phyloP scores from a whole-genome alignment of 2,888 invertebrate genomes.

The Achlya flavicornis region DNA sequence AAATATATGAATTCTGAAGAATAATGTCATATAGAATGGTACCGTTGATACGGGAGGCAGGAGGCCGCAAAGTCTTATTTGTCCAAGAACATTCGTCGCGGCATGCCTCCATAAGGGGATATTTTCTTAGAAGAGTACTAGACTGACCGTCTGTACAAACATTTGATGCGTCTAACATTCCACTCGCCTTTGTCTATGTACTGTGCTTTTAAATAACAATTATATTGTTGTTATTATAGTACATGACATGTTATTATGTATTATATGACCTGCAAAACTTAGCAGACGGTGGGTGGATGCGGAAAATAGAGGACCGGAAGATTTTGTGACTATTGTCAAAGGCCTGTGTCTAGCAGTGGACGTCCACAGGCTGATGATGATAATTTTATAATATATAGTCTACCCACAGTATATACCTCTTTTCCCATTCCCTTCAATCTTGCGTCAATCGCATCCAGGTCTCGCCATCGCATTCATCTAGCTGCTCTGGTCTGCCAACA shows the following conservation, averaged over 20 bases:
- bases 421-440: too few species aligned
- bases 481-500: too few species aligned
- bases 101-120: conserved; percentile 45
- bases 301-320: too few species aligned
- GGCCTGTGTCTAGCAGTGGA: too few species aligned
- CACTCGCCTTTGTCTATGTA: background rate
- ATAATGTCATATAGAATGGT: background rate
- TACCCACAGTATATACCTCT: background rate
- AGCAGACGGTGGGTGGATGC: too few species aligned
- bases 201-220: background rate
- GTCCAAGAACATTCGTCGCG: conserved; percentile 27
- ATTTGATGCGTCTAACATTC: conserved; percentile 22
- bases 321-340: too few species aligned
- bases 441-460: too few species aligned
- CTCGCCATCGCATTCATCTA: too few species aligned
- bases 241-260: too few species aligned
- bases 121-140: conserved; percentile 45
- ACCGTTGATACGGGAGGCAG: background rate
- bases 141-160: conserved; percentile 39
- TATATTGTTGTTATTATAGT: too few species aligned
- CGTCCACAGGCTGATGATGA: too few species aligned
- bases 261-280: too few species aligned
- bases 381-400: background rate
- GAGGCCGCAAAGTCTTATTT: conserved; percentile 28
- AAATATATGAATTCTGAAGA: background rate